A percentile compares a stretch with the other conserved stretches of the same genome.
Evolutionary conservation across 1,140 invertebrate species (phyloP).

Genomic region (Pseudoatta argentina): DNA sequence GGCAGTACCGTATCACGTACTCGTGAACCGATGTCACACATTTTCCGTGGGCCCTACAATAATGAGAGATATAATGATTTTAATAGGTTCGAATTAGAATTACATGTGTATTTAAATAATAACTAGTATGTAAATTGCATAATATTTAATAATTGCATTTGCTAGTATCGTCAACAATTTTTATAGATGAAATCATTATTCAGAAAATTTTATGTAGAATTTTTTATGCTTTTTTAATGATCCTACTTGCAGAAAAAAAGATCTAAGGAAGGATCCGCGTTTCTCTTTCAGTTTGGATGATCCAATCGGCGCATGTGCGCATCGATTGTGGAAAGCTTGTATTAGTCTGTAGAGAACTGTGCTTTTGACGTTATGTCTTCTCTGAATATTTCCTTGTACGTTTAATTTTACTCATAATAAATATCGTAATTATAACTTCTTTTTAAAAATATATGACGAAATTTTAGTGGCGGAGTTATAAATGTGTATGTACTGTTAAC

Average conservation of each 20-base stretch:
- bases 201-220: background rate
- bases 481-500: slow-evolving; percentile 2
- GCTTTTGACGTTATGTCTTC: background rate
- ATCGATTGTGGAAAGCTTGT: background rate
- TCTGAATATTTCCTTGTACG: background rate
- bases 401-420: background rate
- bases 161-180: background rate
- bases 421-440: background rate
- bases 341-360: slow-evolving; percentile 6
- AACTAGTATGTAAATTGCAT: too few species aligned
- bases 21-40: too few species aligned
- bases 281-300: background rate
- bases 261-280: background rate
- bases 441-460: background rate
- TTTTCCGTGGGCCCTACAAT: too few species aligned
- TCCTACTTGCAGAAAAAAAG: background rate
- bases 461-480: background rate
- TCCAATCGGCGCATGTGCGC: slow-evolving; percentile 25
- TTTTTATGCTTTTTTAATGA: background rate
- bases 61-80: too few species aligned
- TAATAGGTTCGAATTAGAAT: too few species aligned
- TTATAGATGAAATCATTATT: background rate
- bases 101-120: too few species aligned
- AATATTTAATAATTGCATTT: background rate
- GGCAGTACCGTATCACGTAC: too few species aligned